Percentiles rank a stretch among this genome's conserved stretches.
Conservation (phyloP, 1,140 invertebrate species). For the Drosophila watanabei region DNA sequence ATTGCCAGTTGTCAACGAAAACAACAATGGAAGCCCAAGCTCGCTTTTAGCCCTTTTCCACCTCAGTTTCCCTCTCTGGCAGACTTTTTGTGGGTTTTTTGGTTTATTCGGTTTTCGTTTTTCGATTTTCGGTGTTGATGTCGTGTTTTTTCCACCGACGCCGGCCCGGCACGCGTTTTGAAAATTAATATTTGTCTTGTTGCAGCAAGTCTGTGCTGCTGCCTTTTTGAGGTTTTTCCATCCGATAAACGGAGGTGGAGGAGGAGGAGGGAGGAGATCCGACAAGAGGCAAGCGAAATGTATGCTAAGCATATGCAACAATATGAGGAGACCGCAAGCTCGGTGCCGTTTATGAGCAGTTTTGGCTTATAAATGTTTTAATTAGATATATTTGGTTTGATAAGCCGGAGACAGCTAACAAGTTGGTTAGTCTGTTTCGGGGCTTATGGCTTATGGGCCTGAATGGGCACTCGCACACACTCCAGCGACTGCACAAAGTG, state of each 20-base stretch:
- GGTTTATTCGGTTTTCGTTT: conserved; percentile 25
- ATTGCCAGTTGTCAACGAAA: conserved; percentile 31
- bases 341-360: conserved; percentile 72
- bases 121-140: conserved; percentile 51
- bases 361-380: conserved; percentile 82
- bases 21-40: conserved; percentile 9
- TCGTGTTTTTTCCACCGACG: conserved; percentile 62
- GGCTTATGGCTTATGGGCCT: conserved; percentile 63
- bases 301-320: conserved; percentile 78
- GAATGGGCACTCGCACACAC: conserved; percentile 6
- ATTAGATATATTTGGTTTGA: conserved; percentile 81
- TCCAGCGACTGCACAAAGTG: conserved; percentile 54
- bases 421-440: conserved; percentile 68
- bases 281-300: conserved; percentile 51
- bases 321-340: conserved; percentile 55
- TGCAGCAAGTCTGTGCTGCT: conserved; percentile 43
- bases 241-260: conserved; percentile 50
- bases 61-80: conserved; percentile 1
- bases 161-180: conserved; percentile 70
- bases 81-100: conserved; percentile 49
- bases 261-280: background rate
- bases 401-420: conserved; percentile 77
- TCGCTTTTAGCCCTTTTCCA: conserved; percentile 1
- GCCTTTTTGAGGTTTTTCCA: conserved; percentile 69
- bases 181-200: conserved; percentile 77